Conservation (phyloP, 2,113 vertebrate species). For the Chlorocebus sabaeus region DNA sequence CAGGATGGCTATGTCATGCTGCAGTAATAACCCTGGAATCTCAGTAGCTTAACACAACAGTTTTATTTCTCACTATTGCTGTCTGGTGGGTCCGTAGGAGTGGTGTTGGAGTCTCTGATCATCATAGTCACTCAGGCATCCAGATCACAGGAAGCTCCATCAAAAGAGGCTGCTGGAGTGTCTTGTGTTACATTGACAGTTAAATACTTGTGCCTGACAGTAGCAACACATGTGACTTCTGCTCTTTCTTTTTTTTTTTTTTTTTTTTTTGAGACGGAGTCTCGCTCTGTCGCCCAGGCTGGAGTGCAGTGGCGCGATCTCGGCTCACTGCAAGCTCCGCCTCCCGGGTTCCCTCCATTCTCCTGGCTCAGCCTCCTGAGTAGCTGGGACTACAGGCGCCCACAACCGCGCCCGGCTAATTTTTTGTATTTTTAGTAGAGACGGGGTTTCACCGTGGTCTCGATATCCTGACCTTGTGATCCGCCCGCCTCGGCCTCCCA, state of each 20-base stretch:
- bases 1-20: not conserved
- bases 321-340: no score
- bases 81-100: not conserved
- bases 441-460: no score
- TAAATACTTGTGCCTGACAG: not conserved
- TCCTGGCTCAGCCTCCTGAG: no score
- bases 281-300: no score
- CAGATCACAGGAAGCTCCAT: not conserved
- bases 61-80: not conserved
- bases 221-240: not conserved
- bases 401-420: no score
- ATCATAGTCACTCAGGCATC: not conserved
- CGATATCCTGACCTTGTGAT: no score
- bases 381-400: no score
- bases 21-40: not conserved
- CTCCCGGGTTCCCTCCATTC: no score
- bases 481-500: no score
- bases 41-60: not conserved
- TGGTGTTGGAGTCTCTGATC: not conserved
- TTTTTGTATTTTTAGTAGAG: no score
- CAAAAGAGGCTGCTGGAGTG: not conserved
- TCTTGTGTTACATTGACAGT: not conserved
- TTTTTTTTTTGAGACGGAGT: no score
- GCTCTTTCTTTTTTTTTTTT: not conserved
- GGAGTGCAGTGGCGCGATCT: no score